Percentiles rank a stretch among this genome's conserved stretches.
These are phyloP conservation scores for Cosmia pyralina DNA, from an alignment of 2,888 invertebrate genomes.

Conservation along the genomic window DNA sequence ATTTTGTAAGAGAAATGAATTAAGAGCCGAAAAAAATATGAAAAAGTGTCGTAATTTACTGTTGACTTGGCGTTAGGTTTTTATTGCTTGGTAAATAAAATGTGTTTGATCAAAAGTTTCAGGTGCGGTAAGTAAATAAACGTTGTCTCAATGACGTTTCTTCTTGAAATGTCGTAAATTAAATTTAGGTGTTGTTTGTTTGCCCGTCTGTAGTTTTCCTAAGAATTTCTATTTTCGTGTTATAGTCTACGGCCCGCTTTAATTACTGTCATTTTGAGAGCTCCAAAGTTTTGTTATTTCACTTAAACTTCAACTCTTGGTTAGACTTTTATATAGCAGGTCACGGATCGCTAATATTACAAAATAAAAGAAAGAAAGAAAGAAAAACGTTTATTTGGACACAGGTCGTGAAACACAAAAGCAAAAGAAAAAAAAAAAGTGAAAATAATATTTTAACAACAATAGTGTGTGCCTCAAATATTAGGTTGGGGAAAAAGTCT, in stretches of 20 bases:
- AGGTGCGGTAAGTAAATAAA: conserved; percentile 5
- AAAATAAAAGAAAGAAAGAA: no score
- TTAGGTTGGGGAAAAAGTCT: no score
- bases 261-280: conserved; percentile 5
- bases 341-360: no score
- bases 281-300: background rate
- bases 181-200: conserved; percentile 1
- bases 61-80: background rate
- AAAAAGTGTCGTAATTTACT: conserved; percentile 5
- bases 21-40: background rate
- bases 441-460: no score
- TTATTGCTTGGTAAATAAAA: conserved; percentile 16
- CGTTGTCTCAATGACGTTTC: background rate
- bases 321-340: background rate
- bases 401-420: no score
- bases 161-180: background rate
- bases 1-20: conserved; percentile 5
- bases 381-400: no score
- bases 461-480: no score
- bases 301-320: background rate
- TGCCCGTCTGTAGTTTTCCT: conserved; percentile 1
- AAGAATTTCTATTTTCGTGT: background rate
- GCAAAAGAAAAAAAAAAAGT: no score
- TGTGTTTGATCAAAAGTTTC: conserved; percentile 3
- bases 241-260: background rate